Evolutionary conservation across 2,797 vertebrate species (phyloP).

Genomic region (Artibeus jamaicensis): DNA sequence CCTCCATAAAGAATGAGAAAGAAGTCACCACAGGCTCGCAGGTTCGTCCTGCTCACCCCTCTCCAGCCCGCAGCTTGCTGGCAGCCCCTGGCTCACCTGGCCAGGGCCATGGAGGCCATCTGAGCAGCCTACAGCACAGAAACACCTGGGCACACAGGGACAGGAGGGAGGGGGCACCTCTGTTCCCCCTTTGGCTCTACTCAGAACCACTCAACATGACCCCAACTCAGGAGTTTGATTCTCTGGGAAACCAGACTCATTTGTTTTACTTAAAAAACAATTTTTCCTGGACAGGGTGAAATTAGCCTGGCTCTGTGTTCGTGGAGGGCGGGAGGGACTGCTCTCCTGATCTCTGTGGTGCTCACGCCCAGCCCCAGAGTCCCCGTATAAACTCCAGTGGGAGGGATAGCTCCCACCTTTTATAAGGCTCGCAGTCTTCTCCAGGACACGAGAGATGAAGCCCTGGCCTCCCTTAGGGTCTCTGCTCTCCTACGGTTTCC

Average conservation of each 20-base stretch:
- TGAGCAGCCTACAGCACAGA: not conserved
- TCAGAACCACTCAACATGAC: not conserved
- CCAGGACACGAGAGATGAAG: constrained; percentile 21
- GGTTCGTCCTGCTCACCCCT: fast-evolving
- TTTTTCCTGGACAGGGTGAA: not conserved
- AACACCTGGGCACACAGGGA: fast-evolving
- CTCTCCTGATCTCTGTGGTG: not conserved
- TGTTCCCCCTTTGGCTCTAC: fast-evolving
- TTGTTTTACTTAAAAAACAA: not conserved
- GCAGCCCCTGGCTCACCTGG: not conserved
- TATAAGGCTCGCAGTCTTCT: not conserved
- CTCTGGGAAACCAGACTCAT: not conserved
- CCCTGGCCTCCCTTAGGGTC: not conserved
- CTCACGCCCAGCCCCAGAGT: not conserved
- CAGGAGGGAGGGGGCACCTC: not conserved
- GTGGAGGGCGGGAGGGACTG: fast-evolving
- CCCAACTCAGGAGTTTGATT: not conserved
- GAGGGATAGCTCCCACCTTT: not conserved
- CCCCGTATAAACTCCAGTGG: fast-evolving
- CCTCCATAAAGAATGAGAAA: too few relatives aligned
- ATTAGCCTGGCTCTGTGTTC: not conserved
- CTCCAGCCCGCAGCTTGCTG: fast-evolving
- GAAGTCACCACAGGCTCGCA: not conserved
- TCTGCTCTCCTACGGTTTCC: constrained; percentile 25
- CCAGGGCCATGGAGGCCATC: not conserved